Conservation (phyloP, 2,888 invertebrate genomes). For the Ichneumoninae sp. region DNA sequence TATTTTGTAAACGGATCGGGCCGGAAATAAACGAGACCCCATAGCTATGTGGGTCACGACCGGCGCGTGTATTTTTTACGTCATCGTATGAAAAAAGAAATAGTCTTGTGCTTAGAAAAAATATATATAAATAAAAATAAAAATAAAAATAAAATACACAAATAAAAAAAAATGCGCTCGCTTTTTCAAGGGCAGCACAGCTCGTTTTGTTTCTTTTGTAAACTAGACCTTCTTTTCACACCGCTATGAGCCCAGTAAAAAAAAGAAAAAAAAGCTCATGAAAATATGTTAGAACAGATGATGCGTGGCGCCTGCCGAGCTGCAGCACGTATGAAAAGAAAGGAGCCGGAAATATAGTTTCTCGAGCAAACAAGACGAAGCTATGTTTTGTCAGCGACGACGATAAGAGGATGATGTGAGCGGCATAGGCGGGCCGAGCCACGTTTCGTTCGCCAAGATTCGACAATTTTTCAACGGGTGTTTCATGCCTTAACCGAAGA, state of each 20-base stretch:
- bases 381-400: constrained; percentile 7
- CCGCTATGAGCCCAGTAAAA: neutral
- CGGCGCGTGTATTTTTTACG: constrained; percentile 51
- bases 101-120: constrained; percentile 21
- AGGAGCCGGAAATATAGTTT: constrained; percentile 28
- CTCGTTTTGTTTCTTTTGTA: neutral
- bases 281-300: neutral
- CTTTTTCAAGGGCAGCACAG: neutral
- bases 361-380: constrained; percentile 16
- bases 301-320: neutral
- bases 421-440: neutral
- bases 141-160: neutral
- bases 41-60: constrained; percentile 60
- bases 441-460: no score
- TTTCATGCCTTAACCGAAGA: neutral
- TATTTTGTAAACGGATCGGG: constrained; percentile 48
- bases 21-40: constrained; percentile 56
- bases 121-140: neutral
- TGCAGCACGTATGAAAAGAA: neutral
- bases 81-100: constrained; percentile 54
- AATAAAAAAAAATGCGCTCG: neutral
- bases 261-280: neutral
- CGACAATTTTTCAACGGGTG: neutral
- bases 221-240: neutral
- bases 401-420: neutral